Percentiles rank a stretch among this genome's conserved stretches.
Conservation (phyloP, 2,113 vertebrate species). For the Peromyscus californicus region DNA sequence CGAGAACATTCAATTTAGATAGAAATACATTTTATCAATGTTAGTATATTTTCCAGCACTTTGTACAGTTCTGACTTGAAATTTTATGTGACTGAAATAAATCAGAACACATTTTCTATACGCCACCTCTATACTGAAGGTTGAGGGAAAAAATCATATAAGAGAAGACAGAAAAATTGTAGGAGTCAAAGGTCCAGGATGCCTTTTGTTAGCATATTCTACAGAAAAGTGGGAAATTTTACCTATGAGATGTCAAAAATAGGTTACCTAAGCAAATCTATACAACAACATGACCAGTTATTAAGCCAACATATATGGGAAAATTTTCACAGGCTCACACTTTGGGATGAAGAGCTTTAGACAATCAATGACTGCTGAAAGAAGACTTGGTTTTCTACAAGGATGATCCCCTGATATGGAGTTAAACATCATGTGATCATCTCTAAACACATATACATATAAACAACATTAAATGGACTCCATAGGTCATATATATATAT, state of each 20-base stretch:
- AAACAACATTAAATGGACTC: neutral
- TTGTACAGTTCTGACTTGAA: neutral
- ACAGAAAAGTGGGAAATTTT: neutral
- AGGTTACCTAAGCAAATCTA: neutral
- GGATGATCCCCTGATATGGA: neutral
- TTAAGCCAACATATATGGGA: neutral
- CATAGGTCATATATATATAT: neutral
- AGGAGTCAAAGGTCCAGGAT: too few relatives aligned
- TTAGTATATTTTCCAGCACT: neutral
- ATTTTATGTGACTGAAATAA: neutral
- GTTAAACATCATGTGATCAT: neutral
- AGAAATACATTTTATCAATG: neutral
- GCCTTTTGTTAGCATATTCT: neutral
- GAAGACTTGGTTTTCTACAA: neutral
- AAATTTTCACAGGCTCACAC: neutral
- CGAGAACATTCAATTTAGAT: neutral
- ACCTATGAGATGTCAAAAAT: neutral
- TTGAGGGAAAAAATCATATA: neutral
- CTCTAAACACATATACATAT: too few relatives aligned
- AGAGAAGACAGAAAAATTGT: neutral
- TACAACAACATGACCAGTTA: neutral
- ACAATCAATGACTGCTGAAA: neutral
- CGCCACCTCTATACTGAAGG: neutral
- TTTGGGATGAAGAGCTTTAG: neutral
- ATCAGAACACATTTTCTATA: neutral